Evolutionary conservation across 2,797 vertebrate species (phyloP).

Genomic region (Labroides dimidiatus): DNA sequence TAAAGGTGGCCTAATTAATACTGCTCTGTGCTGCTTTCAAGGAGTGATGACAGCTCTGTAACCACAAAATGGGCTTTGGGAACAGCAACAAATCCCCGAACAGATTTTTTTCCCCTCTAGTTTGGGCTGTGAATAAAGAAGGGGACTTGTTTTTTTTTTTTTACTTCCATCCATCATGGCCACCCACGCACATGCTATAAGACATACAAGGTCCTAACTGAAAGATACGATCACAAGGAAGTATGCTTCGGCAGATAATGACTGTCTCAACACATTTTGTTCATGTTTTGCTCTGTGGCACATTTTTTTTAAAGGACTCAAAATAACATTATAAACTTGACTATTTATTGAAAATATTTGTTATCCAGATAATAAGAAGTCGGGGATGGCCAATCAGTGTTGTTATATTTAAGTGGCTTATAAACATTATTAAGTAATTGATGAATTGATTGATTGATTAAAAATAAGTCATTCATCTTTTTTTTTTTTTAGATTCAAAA

Average conservation of each 20-base stretch:
- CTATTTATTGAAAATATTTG: no score
- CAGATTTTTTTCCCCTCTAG: background rate
- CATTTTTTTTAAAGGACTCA: no score
- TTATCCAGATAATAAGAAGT: no score
- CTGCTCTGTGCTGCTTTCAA: constrained; percentile 13
- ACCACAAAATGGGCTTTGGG: constrained; percentile 38
- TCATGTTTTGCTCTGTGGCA: no score
- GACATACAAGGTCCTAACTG: constrained; percentile 4
- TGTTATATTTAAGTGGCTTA: no score
- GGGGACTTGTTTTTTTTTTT: constrained; percentile 24
- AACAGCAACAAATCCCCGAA: constrained; percentile 44
- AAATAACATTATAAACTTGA: no score
- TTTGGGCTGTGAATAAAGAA: constrained; percentile 26
- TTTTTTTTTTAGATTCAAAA: background rate
- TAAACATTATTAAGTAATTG: no score
- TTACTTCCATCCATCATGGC: constrained; percentile 32
- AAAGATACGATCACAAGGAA: constrained; percentile 2
- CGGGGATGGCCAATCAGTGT: no score
- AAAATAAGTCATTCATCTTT: background rate
- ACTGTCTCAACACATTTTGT: background rate
- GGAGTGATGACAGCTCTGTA: constrained; percentile 37
- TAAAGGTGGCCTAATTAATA: constrained; percentile 50
- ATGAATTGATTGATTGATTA: no score
- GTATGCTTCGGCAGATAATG: background rate
- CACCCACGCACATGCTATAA: constrained; percentile 24